Percentiles rank a stretch among this genome's conserved stretches.
These are phyloP conservation scores for Aphis gossypii DNA, from an alignment of 1,140 invertebrate genomes.

Conservation along the genomic window DNA sequence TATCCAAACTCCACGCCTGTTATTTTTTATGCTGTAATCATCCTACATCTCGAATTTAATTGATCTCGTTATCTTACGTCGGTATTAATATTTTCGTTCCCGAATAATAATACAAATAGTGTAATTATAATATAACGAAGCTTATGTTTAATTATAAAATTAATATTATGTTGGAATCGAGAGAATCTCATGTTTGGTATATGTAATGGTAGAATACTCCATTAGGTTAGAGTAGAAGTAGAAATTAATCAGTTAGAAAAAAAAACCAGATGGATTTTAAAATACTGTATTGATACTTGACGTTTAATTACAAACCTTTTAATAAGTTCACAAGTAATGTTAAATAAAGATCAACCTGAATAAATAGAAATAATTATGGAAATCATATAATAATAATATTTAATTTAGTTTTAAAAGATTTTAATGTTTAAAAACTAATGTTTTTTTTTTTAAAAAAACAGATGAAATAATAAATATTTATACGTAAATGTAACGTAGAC, in stretches of 20 bases:
- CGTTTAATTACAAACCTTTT: background rate
- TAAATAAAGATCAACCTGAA: background rate
- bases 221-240: background rate
- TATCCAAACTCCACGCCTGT: background rate
- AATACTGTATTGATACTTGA: background rate
- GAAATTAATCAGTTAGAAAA: background rate
- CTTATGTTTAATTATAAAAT: background rate
- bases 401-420: background rate
- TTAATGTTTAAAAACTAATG: background rate
- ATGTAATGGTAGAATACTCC: background rate
- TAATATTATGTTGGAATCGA: background rate
- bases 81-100: background rate
- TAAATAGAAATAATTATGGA: background rate
- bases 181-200: background rate
- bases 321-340: background rate
- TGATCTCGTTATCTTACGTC: background rate
- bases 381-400: background rate
- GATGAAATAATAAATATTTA: background rate
- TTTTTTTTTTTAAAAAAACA: background rate
- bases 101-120: conserved; percentile 11
- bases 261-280: background rate
- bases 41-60: background rate
- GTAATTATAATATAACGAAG: background rate
- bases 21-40: background rate
- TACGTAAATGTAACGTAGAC: background rate